Conservation (phyloP, 2,797 vertebrate genomes). For the Pelobates cultripes region DNA sequence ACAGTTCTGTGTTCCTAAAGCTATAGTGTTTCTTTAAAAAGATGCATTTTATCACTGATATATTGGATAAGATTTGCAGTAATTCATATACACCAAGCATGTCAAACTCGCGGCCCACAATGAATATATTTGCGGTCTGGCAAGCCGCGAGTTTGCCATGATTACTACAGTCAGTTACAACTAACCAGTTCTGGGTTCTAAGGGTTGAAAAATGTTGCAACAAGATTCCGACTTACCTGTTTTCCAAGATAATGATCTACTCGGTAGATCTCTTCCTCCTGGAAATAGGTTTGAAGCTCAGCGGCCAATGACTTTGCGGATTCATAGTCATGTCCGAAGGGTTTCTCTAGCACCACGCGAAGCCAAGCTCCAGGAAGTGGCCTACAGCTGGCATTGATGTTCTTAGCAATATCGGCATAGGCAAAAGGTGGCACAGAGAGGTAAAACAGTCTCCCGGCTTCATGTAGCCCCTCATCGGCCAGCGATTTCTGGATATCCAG, state of each 20-base stretch:
- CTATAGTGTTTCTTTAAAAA: too few species aligned
- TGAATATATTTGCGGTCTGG: too few species aligned
- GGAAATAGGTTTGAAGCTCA: conserved; percentile 79
- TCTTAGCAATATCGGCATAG: conserved; percentile 83
- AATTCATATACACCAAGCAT: too few species aligned
- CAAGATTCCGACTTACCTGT: conserved; percentile 76
- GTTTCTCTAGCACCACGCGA: conserved; percentile 92
- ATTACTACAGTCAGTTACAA: too few species aligned
- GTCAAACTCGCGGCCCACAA: too few species aligned
- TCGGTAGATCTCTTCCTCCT: conserved; percentile 93
- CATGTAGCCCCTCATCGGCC: conserved; percentile 76
- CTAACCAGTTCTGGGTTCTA: too few species aligned
- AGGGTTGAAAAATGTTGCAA: too few species aligned
- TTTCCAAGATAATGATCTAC: conserved; percentile 98
- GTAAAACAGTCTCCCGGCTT: conserved; percentile 92
- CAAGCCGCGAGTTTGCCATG: too few species aligned
- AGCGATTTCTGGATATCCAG: conserved; percentile 74
- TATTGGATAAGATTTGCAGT: too few species aligned
- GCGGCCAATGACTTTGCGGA: conserved; percentile 84
- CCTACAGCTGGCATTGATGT: conserved; percentile 85
- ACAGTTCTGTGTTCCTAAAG: too few species aligned
- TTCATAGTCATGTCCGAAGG: conserved; percentile 88
- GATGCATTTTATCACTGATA: too few species aligned
- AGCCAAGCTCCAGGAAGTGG: conserved; percentile 80
- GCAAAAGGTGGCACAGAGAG: conserved; percentile 91